phyloP scores from a whole-genome alignment of 2,113 vertebrate species.

The Dolichallabes microphthalmus region DNA sequence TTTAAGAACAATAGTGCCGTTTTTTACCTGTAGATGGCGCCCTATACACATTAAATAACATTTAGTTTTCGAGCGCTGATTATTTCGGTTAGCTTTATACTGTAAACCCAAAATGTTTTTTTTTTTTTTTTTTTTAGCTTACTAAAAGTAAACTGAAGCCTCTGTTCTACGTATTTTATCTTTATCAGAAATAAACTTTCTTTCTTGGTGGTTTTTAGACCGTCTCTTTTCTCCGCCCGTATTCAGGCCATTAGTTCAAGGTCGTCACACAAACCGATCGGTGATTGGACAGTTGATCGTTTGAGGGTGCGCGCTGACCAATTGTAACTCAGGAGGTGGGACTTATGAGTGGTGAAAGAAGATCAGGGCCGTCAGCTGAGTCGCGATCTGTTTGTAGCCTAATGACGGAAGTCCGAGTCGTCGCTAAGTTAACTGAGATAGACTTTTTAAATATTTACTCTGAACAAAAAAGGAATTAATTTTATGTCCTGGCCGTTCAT shows the following conservation, averaged over 20 bases:
- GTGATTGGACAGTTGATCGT: not conserved
- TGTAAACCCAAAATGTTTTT: not conserved
- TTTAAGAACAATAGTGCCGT: not conserved
- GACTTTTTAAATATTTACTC: not conserved
- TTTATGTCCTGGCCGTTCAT: not conserved
- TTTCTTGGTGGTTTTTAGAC: no score
- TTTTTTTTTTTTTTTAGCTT: not conserved
- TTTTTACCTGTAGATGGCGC: constrained; percentile 8
- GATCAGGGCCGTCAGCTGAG: constrained; percentile 8
- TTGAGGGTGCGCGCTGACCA: not conserved
- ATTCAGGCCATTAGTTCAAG: not conserved
- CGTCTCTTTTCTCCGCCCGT: not conserved
- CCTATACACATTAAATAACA: not conserved
- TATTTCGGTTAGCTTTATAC: not conserved
- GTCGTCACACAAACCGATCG: not conserved
- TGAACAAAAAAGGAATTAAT: not conserved
- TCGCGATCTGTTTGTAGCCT: not conserved
- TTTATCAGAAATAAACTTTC: not conserved
- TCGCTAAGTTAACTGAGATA: not conserved
- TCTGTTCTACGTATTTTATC: not conserved
- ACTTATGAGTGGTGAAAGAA: not conserved
- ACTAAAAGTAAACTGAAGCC: not conserved
- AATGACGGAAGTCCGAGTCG: not conserved
- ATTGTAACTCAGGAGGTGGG: not conserved
- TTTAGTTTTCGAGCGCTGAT: not conserved